These are phyloP conservation scores for Amazona guildingii DNA, from an alignment of 2,113 vertebrate species.

Conservation along the genomic window DNA sequence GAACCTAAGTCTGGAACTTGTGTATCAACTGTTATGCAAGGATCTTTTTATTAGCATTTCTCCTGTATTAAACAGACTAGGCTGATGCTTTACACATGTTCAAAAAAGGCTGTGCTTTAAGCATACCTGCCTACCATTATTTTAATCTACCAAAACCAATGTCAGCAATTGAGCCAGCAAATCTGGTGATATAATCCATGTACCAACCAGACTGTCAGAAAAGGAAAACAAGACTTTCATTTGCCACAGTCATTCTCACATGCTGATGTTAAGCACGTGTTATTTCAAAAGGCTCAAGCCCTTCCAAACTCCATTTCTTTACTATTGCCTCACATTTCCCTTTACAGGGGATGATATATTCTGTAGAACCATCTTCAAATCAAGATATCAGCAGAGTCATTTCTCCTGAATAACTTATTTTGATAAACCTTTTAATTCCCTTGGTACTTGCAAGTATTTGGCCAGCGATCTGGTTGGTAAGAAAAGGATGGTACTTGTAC, in stretches of 20 bases:
- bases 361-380: neutral
- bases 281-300: slow-evolving; percentile 8
- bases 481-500: neutral
- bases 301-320: neutral
- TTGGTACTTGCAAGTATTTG: neutral
- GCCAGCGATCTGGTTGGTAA: neutral
- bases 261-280: neutral
- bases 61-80: neutral
- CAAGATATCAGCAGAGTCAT: neutral
- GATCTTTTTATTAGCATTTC: neutral
- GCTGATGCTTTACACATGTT: neutral
- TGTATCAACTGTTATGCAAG: neutral
- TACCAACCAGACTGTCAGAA: slow-evolving; percentile 33
- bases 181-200: slow-evolving; percentile 51
- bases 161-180: slow-evolving; percentile 15
- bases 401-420: neutral
- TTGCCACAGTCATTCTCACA: slow-evolving; percentile 44
- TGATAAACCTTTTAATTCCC: neutral
- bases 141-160: slow-evolving; percentile 42
- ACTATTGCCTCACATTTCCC: neutral
- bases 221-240: slow-evolving; percentile 47
- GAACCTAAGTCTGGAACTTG: neutral
- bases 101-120: slow-evolving; percentile 54
- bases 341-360: neutral
- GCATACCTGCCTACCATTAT: slow-evolving; percentile 6